phyloP scores from a whole-genome alignment of 2,888 invertebrate species.

The Lycaena phlaeas region DNA sequence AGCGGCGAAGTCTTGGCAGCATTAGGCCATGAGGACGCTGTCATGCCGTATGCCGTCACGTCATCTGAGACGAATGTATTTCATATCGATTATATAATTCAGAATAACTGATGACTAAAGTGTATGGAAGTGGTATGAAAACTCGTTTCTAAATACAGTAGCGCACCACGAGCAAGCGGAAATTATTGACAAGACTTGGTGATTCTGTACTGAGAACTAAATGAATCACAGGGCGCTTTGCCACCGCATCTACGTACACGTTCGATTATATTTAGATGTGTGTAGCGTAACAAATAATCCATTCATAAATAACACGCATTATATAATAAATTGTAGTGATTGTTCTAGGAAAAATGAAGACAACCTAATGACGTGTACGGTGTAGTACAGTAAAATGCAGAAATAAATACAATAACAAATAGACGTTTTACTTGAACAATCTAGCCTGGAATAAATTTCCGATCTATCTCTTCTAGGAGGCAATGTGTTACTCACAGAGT shows the following conservation, averaged over 20 bases:
- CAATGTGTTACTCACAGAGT: too few species aligned
- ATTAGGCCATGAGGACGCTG: too few species aligned
- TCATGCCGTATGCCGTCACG: too few species aligned
- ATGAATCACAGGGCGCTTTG: conserved; percentile 32
- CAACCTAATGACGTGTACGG: neutral
- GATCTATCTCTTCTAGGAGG: too few species aligned
- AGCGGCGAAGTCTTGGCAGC: too few species aligned
- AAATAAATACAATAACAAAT: too few species aligned
- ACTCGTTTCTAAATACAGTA: neutral
- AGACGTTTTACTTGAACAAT: too few species aligned
- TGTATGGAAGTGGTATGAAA: too few species aligned
- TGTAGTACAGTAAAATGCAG: neutral
- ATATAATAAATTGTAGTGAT: conserved; percentile 17
- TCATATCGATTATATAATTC: too few species aligned
- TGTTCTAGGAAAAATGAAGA: conserved; percentile 5
- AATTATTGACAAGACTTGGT: conserved; percentile 6
- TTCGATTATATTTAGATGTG: conserved; percentile 21
- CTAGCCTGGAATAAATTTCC: too few species aligned
- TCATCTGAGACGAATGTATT: too few species aligned
- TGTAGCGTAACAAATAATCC: conserved; percentile 35
- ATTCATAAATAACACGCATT: conserved; percentile 44
- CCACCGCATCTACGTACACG: conserved; percentile 13
- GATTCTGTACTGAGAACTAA: conserved; percentile 37
- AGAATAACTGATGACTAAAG: too few species aligned
- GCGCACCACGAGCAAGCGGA: neutral